Evolutionary conservation across 2,888 invertebrate genomes (phyloP).

Genomic region (Antheraea assamensis): DNA sequence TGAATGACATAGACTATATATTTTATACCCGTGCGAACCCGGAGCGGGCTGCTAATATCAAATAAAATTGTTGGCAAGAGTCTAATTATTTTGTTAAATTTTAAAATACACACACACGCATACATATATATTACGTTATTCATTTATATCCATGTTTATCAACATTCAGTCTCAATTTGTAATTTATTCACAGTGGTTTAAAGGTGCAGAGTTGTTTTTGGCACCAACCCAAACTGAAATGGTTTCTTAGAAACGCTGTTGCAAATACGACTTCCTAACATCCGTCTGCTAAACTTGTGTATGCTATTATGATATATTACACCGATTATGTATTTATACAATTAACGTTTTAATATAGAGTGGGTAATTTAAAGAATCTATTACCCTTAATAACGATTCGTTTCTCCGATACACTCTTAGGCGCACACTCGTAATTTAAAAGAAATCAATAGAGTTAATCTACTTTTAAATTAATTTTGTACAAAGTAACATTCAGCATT

Average conservation of each 20-base stretch:
- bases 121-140: conserved; percentile 13
- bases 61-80: not conserved
- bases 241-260: conserved; percentile 60
- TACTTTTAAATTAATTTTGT: too few species aligned
- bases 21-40: too few species aligned
- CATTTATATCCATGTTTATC: conserved; percentile 41
- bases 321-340: not conserved
- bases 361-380: not conserved
- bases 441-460: too few species aligned
- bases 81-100: not conserved
- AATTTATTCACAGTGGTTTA: conserved; percentile 55
- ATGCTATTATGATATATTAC: conserved; percentile 22
- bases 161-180: conserved; percentile 49
- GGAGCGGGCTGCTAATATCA: too few species aligned
- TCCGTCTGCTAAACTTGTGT: conserved; percentile 35
- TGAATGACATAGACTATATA: too few species aligned
- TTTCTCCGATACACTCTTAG: too few species aligned
- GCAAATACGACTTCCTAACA: conserved; percentile 54
- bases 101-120: not conserved
- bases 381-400: not conserved
- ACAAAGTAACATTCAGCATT: too few species aligned
- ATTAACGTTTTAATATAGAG: not conserved
- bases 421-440: too few species aligned
- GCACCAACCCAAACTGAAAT: conserved; percentile 56
- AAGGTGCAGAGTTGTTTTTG: conserved; percentile 57